A percentile compares a stretch with the other conserved stretches of the same genome.
Evolutionary conservation across 2,888 invertebrate species (phyloP).

Genomic region (Gymnocheta viridis): DNA sequence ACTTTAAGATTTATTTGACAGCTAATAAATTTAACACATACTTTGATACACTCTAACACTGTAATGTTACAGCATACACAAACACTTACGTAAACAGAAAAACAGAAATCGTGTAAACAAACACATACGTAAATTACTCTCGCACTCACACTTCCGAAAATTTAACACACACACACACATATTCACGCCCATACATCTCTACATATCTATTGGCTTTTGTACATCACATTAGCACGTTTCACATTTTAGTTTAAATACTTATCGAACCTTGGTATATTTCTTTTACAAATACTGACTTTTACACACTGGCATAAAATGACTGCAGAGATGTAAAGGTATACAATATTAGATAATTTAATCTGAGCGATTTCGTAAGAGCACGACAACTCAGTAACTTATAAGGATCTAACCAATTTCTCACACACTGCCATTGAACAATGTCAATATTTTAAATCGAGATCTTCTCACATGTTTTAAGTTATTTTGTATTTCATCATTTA

Average conservation of each 20-base stretch:
- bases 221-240: conserved; percentile 69
- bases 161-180: background rate
- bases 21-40: conserved; percentile 80
- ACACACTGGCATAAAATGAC: background rate
- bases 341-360: background rate
- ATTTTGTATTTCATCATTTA: background rate
- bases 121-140: conserved; percentile 26
- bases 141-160: conserved; percentile 1
- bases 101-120: conserved; percentile 34
- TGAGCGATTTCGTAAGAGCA: background rate
- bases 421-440: too few species aligned
- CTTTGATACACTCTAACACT: conserved; percentile 68
- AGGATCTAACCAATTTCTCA: too few species aligned
- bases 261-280: conserved; percentile 60
- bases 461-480: background rate
- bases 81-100: background rate
- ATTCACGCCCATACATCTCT: conserved; percentile 7
- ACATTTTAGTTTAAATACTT: conserved; percentile 70
- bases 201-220: conserved; percentile 41
- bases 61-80: background rate
- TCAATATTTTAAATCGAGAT: too few species aligned
- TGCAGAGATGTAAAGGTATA: conserved; percentile 6
- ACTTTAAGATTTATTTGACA: conserved; percentile 81
- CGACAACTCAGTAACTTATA: too few species aligned
- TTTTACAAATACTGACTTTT: conserved; percentile 40